Percentiles rank a stretch among this genome's conserved stretches.
These are phyloP conservation scores for Macrobrachium nipponense DNA, from an alignment of 1,140 invertebrate genomes.

Conservation along the genomic window DNA sequence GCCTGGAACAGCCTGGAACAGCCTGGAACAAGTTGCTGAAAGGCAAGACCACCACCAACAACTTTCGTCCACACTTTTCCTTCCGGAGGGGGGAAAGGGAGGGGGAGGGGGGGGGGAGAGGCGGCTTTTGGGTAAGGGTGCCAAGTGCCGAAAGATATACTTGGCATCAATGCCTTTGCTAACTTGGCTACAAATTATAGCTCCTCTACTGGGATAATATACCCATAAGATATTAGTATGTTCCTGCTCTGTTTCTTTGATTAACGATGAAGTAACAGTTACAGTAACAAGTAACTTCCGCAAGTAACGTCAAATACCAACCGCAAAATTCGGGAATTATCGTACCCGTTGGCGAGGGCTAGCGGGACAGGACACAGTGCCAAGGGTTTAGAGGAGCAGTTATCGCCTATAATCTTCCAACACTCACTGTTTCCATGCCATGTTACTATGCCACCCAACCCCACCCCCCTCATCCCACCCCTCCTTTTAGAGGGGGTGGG, in stretches of 20 bases:
- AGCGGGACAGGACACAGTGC: constrained; percentile 30
- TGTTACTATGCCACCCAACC: not conserved
- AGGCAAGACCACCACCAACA: constrained; percentile 50
- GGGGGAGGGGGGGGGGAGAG: no score
- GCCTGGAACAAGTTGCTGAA: constrained; percentile 57
- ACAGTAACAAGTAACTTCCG: no score
- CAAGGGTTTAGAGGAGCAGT: constrained; percentile 57
- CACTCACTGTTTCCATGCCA: constrained; percentile 54
- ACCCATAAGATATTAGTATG: no score
- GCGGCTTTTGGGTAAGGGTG: not conserved
- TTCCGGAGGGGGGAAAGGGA: constrained; percentile 3
- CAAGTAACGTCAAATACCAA: no score
- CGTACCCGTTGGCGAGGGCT: constrained; percentile 22
- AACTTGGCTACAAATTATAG: no score
- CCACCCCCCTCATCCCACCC: no score
- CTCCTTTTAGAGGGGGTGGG: no score
- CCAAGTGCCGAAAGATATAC: no score
- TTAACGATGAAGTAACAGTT: no score
- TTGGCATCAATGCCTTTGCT: no score
- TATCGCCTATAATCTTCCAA: constrained; percentile 60
- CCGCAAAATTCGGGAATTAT: not conserved
- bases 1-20: constrained; percentile 51
- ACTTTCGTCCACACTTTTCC: constrained; percentile 52
- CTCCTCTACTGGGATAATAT: no score
- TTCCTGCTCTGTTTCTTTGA: no score